Base-by-base conservation (phyloP, 2,888 invertebrate genomes). In the Nezara viridula region DNA sequence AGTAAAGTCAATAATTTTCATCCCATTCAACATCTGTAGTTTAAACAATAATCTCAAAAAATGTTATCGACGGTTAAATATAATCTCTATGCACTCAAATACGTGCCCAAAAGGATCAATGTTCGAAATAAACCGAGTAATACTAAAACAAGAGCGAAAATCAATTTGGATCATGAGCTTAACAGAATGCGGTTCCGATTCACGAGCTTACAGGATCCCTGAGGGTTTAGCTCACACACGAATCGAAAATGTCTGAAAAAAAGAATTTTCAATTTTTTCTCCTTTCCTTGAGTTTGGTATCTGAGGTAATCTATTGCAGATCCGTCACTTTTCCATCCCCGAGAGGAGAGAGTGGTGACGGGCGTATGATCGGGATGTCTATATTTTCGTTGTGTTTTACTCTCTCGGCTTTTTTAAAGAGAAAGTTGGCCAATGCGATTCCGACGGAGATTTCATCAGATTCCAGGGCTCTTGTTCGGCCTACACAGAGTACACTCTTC, bases 301-400 rank as follows among this genome's bases (percentile, higher is more conserved):
- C 7, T 37, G 66, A 37, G 32, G 37, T 7, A 7, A 32, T 37
- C 32, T 19, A 19, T 37, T 37, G 6, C 19, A 73, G 19, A 21
- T 32, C 44, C n/a, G 44, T n/a, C 44, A 81, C 44, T 81, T 81
- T 81, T 47, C 81, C n/a, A 81, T 81, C n/a, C 81, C n/a, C n/a
- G 9, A 9, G n/a, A 81, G 44, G 81, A 47, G 81, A 81, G 44
- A 81, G 81, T 81, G 44, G 81, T n/a, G 81, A 81, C 81, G 77
- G 77, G 77, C 24, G 77, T 77, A 77, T 77, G 77, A 77, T 77
- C 77, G 81, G 81, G 81, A 81, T 44, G 44, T 81, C 86, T 52
- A 55, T 86, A 40, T 86, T 86, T 55, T 60, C 86, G 32, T 86
- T 86, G 52, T 55, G 86, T 86, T 86, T 86, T 86, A 55, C 86